Conservation (phyloP, 2,113 vertebrate species). For the Atherinomorus stipes region DNA sequence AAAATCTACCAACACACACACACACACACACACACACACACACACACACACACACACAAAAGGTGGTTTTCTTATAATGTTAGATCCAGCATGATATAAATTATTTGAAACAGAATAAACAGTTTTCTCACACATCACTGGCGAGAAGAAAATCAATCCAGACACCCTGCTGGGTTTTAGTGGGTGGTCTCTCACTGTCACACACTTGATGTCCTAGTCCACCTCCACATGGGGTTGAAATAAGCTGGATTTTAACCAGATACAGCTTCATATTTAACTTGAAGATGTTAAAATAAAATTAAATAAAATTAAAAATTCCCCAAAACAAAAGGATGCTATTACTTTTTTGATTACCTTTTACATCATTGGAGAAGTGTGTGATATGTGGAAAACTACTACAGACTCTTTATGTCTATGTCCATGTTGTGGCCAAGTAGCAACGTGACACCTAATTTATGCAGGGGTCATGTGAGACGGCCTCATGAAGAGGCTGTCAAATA, state of each 20-base stretch:
- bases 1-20: too few species aligned
- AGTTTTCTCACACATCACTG: background rate
- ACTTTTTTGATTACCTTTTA: background rate
- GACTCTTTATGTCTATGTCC: conserved; percentile 12
- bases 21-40: too few species aligned
- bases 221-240: background rate
- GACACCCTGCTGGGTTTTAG: background rate
- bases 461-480: conserved; percentile 64
- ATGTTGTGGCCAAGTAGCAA: conserved; percentile 26
- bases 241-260: background rate
- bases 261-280: background rate
- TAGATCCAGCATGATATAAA: background rate
- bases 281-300: background rate
- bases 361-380: background rate
- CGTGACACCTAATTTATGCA: conserved; percentile 61
- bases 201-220: background rate
- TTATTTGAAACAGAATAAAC: background rate
- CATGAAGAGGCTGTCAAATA: conserved; percentile 76
- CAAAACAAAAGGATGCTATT: too few species aligned
- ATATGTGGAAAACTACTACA: background rate
- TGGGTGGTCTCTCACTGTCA: background rate
- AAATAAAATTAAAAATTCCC: too few species aligned
- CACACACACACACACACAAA: too few species aligned
- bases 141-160: background rate
- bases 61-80: background rate